These are phyloP conservation scores for Phlogophora meticulosa DNA, from an alignment of 2,888 invertebrate species.

Conservation along the genomic window DNA sequence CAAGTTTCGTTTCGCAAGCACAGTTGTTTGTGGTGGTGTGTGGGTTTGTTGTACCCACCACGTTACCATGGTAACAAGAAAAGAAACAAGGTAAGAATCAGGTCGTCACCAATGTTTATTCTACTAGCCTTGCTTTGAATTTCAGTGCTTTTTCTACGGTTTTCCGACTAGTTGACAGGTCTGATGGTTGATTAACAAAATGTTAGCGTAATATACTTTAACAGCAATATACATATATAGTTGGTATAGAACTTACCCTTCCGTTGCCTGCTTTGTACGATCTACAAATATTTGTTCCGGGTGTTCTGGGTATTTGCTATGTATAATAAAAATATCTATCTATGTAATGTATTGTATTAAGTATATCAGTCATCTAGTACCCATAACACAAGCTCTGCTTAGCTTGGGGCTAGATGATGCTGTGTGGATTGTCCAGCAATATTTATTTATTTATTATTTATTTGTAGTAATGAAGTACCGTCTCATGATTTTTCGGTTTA, in stretches of 20 bases:
- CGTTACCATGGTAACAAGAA: slow-evolving; percentile 74
- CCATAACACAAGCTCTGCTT: no score
- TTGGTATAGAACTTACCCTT: neutral
- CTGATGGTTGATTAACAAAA: slow-evolving; percentile 47
- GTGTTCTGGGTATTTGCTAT: no score
- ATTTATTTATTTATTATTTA: no score
- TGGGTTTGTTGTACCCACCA: slow-evolving; percentile 69
- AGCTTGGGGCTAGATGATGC: no score
- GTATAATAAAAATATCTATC: no score
- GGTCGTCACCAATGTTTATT: slow-evolving; percentile 62
- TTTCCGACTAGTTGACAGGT: slow-evolving; percentile 38
- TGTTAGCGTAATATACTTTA: slow-evolving; percentile 28
- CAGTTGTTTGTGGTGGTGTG: neutral
- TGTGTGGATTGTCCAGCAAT: no score
- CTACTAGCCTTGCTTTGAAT: slow-evolving; percentile 49
- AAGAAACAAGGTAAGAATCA: slow-evolving; percentile 66
- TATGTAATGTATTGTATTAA: no score
- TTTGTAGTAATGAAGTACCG: no score
- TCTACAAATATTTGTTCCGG: no score
- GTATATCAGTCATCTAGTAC: no score
- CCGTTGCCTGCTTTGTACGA: no score
- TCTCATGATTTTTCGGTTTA: neutral
- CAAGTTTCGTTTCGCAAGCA: neutral
- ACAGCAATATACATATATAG: neutral
- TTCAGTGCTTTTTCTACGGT: slow-evolving; percentile 48